These are phyloP conservation scores for Urocyon cinereoargenteus DNA, from an alignment of 2,797 vertebrate genomes.

Conservation along the genomic window DNA sequence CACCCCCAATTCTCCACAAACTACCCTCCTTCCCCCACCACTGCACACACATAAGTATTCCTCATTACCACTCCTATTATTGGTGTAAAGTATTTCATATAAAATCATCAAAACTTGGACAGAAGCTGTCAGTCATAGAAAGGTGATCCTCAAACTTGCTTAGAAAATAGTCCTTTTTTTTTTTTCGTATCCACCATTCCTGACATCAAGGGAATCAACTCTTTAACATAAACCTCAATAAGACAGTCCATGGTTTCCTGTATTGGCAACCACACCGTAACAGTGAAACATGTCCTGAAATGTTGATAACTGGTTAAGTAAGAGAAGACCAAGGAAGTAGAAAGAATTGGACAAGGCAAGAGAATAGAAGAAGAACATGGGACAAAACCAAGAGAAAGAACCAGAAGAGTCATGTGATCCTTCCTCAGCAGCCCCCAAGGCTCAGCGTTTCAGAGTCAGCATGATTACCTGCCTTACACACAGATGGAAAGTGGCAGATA, in stretches of 20 bases:
- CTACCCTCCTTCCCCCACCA: background rate
- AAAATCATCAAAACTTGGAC: slow-evolving; percentile 48
- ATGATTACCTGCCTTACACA: background rate
- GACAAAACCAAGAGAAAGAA: background rate
- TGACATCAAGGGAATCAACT: slow-evolving; percentile 38
- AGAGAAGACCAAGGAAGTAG: background rate
- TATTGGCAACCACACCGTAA: background rate
- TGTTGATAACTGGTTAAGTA: background rate
- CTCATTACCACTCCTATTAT: slow-evolving; percentile 17
- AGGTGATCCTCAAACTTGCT: slow-evolving; percentile 52
- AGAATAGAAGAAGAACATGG: background rate
- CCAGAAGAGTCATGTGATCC: background rate
- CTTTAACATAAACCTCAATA: slow-evolving; percentile 31
- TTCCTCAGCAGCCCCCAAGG: background rate
- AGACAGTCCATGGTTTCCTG: slow-evolving; percentile 15
- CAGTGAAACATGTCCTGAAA: background rate
- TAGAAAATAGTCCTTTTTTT: slow-evolving; percentile 7
- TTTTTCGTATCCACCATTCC: background rate
- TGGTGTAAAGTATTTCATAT: background rate
- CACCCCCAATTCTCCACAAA: background rate
- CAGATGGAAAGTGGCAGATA: background rate
- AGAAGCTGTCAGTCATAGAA: slow-evolving; percentile 49
- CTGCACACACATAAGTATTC: background rate
- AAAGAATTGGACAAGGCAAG: background rate
- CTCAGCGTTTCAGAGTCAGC: background rate